Evolutionary conservation across 1,140 invertebrate species (phyloP).

Genomic region (Drosophila mojavensis): DNA sequence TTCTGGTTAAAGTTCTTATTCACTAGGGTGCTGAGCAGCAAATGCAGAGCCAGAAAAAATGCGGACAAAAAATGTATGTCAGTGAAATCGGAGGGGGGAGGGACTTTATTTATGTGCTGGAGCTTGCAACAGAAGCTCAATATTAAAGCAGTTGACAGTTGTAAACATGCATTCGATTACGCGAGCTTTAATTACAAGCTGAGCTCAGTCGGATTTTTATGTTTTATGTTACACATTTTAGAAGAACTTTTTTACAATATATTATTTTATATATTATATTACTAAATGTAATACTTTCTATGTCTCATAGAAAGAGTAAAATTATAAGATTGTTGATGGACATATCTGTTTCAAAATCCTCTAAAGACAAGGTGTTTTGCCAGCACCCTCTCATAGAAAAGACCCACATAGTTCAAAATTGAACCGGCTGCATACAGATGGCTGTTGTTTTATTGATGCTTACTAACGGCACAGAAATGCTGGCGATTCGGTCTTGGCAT

Average conservation of each 20-base stretch:
- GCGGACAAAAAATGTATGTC: constrained; percentile 58
- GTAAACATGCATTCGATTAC: constrained; percentile 1
- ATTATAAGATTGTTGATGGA: too few relatives aligned
- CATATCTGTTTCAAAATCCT: constrained; percentile 9
- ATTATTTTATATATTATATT: too few relatives aligned
- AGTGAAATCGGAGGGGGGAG: constrained; percentile 39
- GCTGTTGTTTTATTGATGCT: not conserved
- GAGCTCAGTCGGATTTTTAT: not conserved
- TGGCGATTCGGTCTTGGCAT: constrained; percentile 45
- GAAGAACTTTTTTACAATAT: not conserved
- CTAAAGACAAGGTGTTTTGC: constrained; percentile 43
- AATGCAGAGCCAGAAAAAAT: constrained; percentile 15
- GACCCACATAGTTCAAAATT: not conserved
- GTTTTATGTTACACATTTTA: too few relatives aligned
- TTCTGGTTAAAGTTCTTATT: constrained; percentile 16
- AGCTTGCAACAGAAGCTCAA: constrained; percentile 26
- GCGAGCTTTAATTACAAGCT: constrained; percentile 4
- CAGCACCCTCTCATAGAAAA: constrained; percentile 55
- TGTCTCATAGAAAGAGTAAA: too few relatives aligned
- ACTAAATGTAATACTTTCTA: too few relatives aligned
- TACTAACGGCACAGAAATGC: constrained; percentile 29
- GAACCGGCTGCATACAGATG: constrained; percentile 5
- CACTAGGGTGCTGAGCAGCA: constrained; percentile 5
- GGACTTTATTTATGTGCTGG: constrained; percentile 43
- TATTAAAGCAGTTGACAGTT: constrained; percentile 66